These are phyloP conservation scores for Griposia aprilina DNA, from an alignment of 2,888 invertebrate species.

Conservation along the genomic window DNA sequence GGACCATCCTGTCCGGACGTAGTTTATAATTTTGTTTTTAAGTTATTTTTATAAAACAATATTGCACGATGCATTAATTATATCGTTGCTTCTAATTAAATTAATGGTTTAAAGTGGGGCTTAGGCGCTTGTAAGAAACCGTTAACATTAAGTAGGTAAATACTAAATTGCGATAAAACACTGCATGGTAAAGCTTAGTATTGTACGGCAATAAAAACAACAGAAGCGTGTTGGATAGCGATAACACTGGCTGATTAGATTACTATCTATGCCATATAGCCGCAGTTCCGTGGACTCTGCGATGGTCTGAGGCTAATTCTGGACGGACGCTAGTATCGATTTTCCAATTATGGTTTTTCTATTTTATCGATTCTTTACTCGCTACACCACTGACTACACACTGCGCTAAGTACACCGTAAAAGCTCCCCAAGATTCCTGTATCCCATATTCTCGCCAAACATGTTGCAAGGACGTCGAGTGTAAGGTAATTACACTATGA, in stretches of 20 bases:
- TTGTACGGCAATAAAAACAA: conserved; percentile 37
- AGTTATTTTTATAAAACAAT: neutral
- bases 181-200: conserved; percentile 10
- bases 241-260: conserved; percentile 43
- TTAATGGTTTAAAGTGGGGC: neutral
- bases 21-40: neutral
- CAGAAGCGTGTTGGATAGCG: conserved; percentile 42
- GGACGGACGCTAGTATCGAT: conserved; percentile 39
- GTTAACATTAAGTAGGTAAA: neutral
- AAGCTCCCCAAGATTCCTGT: conserved; percentile 19
- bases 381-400: no score
- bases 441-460: conserved; percentile 27
- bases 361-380: conserved; percentile 42
- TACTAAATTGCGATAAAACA: conserved; percentile 11
- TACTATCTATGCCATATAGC: conserved; percentile 40
- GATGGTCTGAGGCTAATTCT: conserved; percentile 29
- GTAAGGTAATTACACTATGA: conserved; percentile 37
- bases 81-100: neutral
- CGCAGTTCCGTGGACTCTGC: conserved; percentile 25
- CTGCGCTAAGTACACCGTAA: conserved; percentile 41
- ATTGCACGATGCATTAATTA: neutral
- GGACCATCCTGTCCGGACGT: conserved; percentile 37
- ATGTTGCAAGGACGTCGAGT: conserved; percentile 44
- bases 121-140: neutral
- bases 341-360: conserved; percentile 39